phyloP scores from a whole-genome alignment of 2,113 vertebrate species.

The Corvus moneduloides region DNA sequence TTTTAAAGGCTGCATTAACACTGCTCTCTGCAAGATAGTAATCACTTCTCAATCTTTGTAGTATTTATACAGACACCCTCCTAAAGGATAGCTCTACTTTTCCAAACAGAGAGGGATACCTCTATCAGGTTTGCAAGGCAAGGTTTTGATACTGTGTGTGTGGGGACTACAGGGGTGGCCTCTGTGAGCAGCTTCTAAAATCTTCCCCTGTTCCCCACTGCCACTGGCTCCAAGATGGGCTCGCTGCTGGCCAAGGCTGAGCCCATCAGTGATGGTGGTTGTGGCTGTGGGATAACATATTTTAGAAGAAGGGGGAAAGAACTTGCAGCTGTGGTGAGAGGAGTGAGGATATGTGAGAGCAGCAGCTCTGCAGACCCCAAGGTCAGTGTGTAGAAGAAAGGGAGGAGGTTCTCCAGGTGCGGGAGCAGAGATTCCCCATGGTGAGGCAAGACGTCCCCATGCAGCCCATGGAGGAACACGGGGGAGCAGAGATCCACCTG shows the following conservation, averaged over 20 bases:
- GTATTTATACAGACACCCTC: background rate
- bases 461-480: background rate
- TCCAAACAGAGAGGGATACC: background rate
- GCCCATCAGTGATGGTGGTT: background rate
- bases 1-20: background rate
- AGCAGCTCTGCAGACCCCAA: background rate
- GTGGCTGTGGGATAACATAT: background rate
- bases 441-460: too few relatives aligned
- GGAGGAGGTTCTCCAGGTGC: background rate
- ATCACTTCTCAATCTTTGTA: background rate
- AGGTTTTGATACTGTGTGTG: background rate
- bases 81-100: background rate
- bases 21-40: background rate
- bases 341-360: background rate
- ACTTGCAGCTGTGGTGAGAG: background rate
- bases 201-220: background rate
- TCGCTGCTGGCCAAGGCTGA: background rate
- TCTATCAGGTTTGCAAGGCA: background rate
- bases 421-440: background rate
- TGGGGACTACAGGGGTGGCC: background rate
- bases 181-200: background rate
- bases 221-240: background rate
- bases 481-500: background rate
- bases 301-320: background rate
- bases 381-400: background rate